Conservation (phyloP, 2,797 vertebrate species). For the Mormyrops attenuatus region DNA sequence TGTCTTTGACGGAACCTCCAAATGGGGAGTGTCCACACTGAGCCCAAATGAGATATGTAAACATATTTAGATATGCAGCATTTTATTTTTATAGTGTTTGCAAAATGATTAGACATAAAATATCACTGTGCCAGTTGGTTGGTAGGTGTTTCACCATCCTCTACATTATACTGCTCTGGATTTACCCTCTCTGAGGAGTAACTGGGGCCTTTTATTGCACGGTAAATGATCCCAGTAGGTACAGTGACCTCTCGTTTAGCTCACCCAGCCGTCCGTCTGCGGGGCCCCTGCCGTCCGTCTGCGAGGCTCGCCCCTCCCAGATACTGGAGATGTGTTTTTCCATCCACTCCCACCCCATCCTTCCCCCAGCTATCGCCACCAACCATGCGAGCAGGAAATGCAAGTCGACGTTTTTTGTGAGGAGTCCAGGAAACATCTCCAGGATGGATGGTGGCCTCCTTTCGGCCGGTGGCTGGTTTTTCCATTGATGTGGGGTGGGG, state of each 20-base stretch:
- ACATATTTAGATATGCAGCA: background rate
- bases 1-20: background rate
- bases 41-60: background rate
- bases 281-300: background rate
- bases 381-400: conserved; percentile 54
- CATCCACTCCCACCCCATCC: conserved; percentile 40
- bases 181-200: background rate
- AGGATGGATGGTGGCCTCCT: background rate
- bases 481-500: background rate
- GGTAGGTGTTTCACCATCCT: background rate
- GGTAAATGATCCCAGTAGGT: background rate
- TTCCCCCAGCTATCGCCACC: conserved; percentile 20
- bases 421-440: conserved; percentile 44
- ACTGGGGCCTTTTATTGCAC: background rate
- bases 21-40: background rate
- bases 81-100: background rate
- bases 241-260: background rate
- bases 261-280: background rate
- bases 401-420: conserved; percentile 42
- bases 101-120: background rate
- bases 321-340: conserved; percentile 42
- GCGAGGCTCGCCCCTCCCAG: conserved; percentile 5
- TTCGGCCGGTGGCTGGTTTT: background rate
- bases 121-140: background rate
- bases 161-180: background rate